These are phyloP conservation scores for Alectura lathami DNA, from an alignment of 2,113 vertebrate genomes.

Conservation along the genomic window DNA sequence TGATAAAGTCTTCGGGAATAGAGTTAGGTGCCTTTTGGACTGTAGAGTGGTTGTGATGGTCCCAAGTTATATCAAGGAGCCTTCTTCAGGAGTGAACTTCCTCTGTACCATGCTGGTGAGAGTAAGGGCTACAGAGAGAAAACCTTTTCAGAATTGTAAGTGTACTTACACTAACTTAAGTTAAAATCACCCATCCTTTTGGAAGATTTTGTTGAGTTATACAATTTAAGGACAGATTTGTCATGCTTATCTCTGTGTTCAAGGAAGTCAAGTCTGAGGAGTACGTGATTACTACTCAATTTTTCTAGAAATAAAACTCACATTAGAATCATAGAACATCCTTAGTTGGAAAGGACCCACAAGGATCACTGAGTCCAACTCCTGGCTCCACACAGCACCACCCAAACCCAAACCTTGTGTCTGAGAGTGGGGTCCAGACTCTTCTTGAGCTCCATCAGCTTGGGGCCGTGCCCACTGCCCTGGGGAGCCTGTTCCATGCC, in stretches of 20 bases:
- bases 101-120: not conserved
- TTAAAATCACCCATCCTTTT: not conserved
- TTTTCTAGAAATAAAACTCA: not conserved
- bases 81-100: not conserved
- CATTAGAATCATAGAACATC: not conserved
- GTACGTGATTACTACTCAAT: not conserved
- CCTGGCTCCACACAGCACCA: not conserved
- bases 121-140: not conserved
- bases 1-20: not conserved
- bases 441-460: not conserved
- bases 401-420: not conserved
- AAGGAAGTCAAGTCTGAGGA: not conserved
- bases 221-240: not conserved
- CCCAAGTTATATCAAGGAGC: not conserved
- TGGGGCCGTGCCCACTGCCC: not conserved
- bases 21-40: not conserved
- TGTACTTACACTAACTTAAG: not conserved
- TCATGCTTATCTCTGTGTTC: not conserved
- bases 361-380: not conserved
- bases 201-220: not conserved
- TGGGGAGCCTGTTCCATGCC: not conserved
- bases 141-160: not conserved
- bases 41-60: not conserved
- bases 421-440: not conserved
- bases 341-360: not conserved